Evolutionary conservation across 2,797 vertebrate genomes (phyloP).

Genomic region (Enoplosus armatus): DNA sequence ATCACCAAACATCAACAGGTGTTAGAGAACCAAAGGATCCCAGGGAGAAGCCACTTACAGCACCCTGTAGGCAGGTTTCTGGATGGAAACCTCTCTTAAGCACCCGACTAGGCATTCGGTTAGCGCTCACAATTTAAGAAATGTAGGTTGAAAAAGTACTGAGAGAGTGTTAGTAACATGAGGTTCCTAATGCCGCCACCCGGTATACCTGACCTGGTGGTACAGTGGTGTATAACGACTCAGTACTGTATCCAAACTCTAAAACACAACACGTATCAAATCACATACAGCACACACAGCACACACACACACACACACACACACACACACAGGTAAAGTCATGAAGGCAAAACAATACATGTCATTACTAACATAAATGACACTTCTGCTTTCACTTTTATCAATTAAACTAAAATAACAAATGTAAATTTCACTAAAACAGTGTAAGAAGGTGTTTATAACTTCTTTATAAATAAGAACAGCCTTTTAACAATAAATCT

Average conservation of each 20-base stretch:
- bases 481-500: background rate
- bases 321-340: constrained; percentile 19
- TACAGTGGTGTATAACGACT: constrained; percentile 74
- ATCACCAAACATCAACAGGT: constrained; percentile 53
- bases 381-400: background rate
- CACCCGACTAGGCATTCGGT: constrained; percentile 35
- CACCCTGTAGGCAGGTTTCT: constrained; percentile 15
- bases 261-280: constrained; percentile 74
- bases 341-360: background rate
- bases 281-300: constrained; percentile 45
- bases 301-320: background rate
- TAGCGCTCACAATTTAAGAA: constrained; percentile 38
- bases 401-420: background rate
- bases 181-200: constrained; percentile 45
- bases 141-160: constrained; percentile 12
- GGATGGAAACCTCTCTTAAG: constrained; percentile 9
- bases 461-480: background rate
- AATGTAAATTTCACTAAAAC: background rate
- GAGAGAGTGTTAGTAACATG: constrained; percentile 71
- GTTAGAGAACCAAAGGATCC: constrained; percentile 46
- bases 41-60: constrained; percentile 20
- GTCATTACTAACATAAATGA: background rate
- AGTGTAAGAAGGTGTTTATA: background rate
- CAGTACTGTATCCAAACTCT: constrained; percentile 79
- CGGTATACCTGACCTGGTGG: constrained; percentile 79